Base-by-base conservation (phyloP, 2,888 invertebrate genomes). In the Drosophila vallismaia region DNA sequence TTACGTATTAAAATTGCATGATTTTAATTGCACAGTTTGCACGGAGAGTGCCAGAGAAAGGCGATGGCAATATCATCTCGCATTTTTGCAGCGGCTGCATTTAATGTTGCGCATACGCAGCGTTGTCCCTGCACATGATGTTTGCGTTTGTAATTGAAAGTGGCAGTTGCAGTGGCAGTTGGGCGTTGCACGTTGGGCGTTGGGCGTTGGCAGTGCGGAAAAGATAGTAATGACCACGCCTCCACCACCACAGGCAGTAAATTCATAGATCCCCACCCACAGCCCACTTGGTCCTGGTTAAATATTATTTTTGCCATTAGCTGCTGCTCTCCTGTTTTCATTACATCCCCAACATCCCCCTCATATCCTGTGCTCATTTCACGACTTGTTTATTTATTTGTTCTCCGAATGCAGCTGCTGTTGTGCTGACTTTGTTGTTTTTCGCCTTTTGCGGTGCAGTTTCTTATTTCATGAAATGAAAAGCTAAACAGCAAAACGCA, bases 21-120 rank as follows among this genome's bases (percentile, higher is more conserved):
- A 79, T 84, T 84, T 88, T 89, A 89, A 89, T 89, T 89, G 89
- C 76, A 86, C 67, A 45, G 86, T 79, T 79, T 78, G 74, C 70
- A 77, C 48, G 59, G 68, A 71, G 71, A 53, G 72, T 67, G 70
- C 62, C 68, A 69, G 31, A 1, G 4, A 14, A 14, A 6, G 44
- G 53, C 19, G n/a, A n/a, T 59, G 59, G 60, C 60, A 40, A 29
- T 36, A 59, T 59, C 60, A 48, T 60, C 36, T 55, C 48, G 71
- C 51, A 75, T 72, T 73, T 71, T 69, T 71, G 77, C 77, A 71
- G 42, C 55, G 69, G 48, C 66, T 76, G 88, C 87, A 73, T 64
- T 76, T 68, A 78, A 87, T 68, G 63, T 85, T 79, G 70, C 79
- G 77, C 77, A 85, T 82, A 85, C 88, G 79, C 82, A 75, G 19